phyloP scores from a whole-genome alignment of 2,888 invertebrate species.

The Metacarcinus magister region DNA sequence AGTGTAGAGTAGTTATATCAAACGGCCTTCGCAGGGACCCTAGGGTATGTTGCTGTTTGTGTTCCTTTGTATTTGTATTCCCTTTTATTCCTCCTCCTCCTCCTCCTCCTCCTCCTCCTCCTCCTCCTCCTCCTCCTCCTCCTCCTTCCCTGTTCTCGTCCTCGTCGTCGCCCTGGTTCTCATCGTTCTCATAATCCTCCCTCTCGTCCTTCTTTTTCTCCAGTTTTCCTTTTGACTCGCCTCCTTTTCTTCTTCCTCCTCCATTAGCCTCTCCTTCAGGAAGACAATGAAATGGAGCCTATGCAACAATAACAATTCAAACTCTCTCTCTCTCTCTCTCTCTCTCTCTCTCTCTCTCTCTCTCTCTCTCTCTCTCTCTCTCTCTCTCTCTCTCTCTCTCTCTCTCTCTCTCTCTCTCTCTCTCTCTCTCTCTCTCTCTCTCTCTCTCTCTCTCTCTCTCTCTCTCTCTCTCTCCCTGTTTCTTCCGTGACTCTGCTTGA shows the following conservation, averaged over 20 bases:
- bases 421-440: not conserved
- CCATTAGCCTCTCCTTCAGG: not conserved
- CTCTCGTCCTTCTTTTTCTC: not conserved
- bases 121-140: too few species aligned
- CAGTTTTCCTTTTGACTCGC: too few species aligned
- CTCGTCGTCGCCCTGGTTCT: too few species aligned
- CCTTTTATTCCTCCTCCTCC: not conserved
- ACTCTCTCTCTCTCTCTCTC: not conserved
- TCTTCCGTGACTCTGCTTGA: not conserved
- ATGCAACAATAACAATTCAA: not conserved
- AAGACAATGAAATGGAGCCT: not conserved
- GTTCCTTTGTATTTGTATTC: too few species aligned
- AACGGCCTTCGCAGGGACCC: too few species aligned
- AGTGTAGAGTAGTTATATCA: too few species aligned
- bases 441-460: too few species aligned
- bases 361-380: conserved; percentile 33
- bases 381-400: conserved; percentile 18
- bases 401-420: not conserved
- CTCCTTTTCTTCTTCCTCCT: not conserved
- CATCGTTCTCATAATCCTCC: not conserved
- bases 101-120: not conserved
- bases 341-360: conserved; percentile 1
- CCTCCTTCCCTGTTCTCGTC: too few species aligned
- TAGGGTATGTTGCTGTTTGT: too few species aligned
- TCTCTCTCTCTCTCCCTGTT: too few species aligned